Evolutionary conservation across 2,113 vertebrate species (phyloP), one percentile per base, ranked within the genome.

Genomic region (Odobenus rosmarus): DNA sequence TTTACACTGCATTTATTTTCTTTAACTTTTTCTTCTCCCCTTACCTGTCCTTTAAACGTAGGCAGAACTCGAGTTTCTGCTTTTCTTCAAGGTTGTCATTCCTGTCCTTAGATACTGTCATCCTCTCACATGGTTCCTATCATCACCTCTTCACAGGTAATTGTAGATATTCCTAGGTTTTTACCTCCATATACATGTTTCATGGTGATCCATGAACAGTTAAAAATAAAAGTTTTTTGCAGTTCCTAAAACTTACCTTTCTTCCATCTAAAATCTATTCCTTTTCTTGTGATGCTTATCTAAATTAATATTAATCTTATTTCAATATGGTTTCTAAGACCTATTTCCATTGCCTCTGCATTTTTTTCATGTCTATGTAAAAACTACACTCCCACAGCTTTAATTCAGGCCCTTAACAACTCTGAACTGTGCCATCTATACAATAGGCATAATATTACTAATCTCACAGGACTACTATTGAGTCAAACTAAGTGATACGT

Each of bases 231-330:
- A 28, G 3, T 12, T 46, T 90, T 92, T 46, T 80, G n/a, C 5
- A 46, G 7, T 1, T 83, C 11, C 36, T 83, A n/a, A 77, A 82
- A 88, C 5, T 77, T 49, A 55, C 11, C 64, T 83, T 91, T 53
- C 19, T 49, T 8, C 11, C 24, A 69, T 49, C 51, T 85, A 67
- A 93, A 84, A 72, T 59, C 7, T 79, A 19, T 4, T n/a, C 19
- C 10, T n/a, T 77, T 84, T 39, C 24, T 69, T 92, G 14, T 81
- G 33, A 80, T 76, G n/a, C 19, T 7, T 83, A 91, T 62, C 39
- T 88, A 88, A 36, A 4, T 88, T 92, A 88, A 74, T 67, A 72
- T 74, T 93, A 93, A 90, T 61, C 39, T 18, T 46, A 77, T 62
- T 51, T 95, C 42, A 67, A 46, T 57, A 39, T 90, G 36, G 24